A percentile compares a stretch with the other conserved stretches of the same genome.
These are phyloP conservation scores for Paradoxurus hermaphroditus DNA, from an alignment of 2,113 vertebrate genomes.

Conservation along the genomic window DNA sequence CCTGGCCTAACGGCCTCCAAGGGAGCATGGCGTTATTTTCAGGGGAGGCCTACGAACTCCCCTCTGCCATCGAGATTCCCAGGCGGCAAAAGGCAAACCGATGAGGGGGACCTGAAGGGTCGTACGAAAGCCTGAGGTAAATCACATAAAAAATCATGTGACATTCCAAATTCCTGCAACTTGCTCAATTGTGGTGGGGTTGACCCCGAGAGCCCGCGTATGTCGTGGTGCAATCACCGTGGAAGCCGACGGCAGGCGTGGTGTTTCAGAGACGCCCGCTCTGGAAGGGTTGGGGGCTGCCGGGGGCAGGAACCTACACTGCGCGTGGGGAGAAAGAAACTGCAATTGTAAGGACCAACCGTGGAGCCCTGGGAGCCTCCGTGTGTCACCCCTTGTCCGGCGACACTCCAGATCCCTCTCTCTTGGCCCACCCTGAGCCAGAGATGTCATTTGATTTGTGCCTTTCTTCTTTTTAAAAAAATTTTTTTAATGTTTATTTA, in stretches of 20 bases:
- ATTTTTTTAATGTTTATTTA: no score
- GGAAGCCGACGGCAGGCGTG: not conserved
- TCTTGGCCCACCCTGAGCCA: not conserved
- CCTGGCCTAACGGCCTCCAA: not conserved
- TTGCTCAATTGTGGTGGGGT: not conserved
- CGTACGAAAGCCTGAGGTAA: not conserved
- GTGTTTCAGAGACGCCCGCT: not conserved
- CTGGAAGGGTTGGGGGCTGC: not conserved
- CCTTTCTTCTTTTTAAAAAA: not conserved
- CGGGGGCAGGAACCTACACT: not conserved
- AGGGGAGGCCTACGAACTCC: not conserved
- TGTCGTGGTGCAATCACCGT: not conserved
- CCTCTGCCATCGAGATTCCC: not conserved
- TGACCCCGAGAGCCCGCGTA: not conserved
- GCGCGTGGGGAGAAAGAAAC: not conserved
- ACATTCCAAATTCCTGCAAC: not conserved
- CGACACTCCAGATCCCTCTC: not conserved
- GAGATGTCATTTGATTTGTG: not conserved
- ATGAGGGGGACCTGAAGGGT: not conserved
- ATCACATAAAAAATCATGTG: not conserved
- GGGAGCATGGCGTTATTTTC: not conserved
- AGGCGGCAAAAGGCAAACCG: not conserved
- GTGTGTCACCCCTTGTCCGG: not conserved
- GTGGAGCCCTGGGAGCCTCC: not conserved
- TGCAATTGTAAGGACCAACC: not conserved